Base-by-base conservation (phyloP, 2,113 vertebrate species). In the Equus quagga region DNA sequence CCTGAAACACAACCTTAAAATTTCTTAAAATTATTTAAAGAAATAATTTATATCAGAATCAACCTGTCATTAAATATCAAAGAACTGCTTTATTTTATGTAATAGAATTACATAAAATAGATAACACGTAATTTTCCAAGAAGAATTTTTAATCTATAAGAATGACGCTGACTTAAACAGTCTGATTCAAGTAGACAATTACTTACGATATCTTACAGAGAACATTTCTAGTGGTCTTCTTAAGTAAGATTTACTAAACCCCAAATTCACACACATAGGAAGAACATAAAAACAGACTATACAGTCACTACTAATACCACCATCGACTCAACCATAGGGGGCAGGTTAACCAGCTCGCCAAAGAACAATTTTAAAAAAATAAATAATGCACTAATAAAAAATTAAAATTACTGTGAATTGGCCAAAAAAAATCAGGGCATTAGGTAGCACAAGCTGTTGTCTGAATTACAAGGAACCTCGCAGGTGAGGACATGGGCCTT, bases 381-480 rank as follows among this genome's bases (percentile, higher is more conserved):
- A 46, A 73, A 46, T 23, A 69, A 80, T 5, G 3, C 5, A 15
- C 41, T 12, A 64, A 3, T 26, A 41, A 84, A 33, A 78, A 75
- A n/a, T 64, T 28, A 65, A 76, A 60, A 72, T 84, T 19, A 73
- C 65, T 56, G 3, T 24, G 26, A 90, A 23, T 13, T 46, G 28
- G 36, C 26, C 54, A 62, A 79, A 51, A 54, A 41, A 11, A n/a
- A 36, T 5, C n/a, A 14, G 26, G 0, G 0, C 46, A 3, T 28
- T 3, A 41, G 36, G 36, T 41, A 24, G 54, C 13, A 1, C 23
- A 3, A 14, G 14, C 28, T 41, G 31, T 1, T 41, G 33, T 18
- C 3, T 46, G 51, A 54, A 23, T 17, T 1, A 67, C 10, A 0
- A 0, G 72, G 2, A n/a, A 17, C 1, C 24, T 5, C 0, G 2